Conservation (phyloP, 2,797 vertebrate genomes). For the Centropyge bicolor region DNA sequence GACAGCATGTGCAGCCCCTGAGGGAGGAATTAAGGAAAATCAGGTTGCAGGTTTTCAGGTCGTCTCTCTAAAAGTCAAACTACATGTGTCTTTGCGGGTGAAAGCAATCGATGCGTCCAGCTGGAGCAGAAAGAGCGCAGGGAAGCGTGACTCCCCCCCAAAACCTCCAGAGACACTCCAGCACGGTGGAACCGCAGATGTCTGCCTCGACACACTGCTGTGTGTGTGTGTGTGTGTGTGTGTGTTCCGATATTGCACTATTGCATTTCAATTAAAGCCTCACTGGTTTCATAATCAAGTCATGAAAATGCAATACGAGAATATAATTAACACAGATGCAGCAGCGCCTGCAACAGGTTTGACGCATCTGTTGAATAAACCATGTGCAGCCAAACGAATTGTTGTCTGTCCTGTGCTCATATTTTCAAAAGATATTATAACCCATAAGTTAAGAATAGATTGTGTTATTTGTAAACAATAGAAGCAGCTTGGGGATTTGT, state of each 20-base stretch:
- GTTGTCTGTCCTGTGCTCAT: background rate
- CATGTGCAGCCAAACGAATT: background rate
- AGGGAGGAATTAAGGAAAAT: slow-evolving; percentile 22
- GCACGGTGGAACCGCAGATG: slow-evolving; percentile 70
- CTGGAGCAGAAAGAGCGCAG: slow-evolving; percentile 72
- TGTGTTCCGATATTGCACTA: slow-evolving; percentile 29
- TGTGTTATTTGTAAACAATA: background rate
- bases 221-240: background rate
- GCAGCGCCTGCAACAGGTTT: slow-evolving; percentile 67
- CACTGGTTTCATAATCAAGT: slow-evolving; percentile 36
- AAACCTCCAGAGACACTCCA: slow-evolving; percentile 72
- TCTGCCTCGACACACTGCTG: slow-evolving; percentile 48
- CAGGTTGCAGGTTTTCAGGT: slow-evolving; percentile 29
- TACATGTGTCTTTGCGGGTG: slow-evolving; percentile 62
- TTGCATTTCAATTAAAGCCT: slow-evolving; percentile 55
- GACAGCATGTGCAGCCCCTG: slow-evolving; percentile 1
- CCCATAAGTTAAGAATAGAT: background rate
- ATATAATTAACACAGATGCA: slow-evolving; percentile 17
- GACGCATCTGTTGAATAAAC: slow-evolving; percentile 67
- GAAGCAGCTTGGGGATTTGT: background rate
- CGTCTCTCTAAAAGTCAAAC: slow-evolving; percentile 52
- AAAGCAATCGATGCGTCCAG: slow-evolving; percentile 73
- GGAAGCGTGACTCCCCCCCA: slow-evolving; percentile 72
- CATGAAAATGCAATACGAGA: slow-evolving; percentile 35
- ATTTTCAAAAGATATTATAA: background rate